A percentile compares a stretch with the other conserved stretches of the same genome.
Conservation (phyloP, 2,888 invertebrate species). For the Eupithecia vulgata region DNA sequence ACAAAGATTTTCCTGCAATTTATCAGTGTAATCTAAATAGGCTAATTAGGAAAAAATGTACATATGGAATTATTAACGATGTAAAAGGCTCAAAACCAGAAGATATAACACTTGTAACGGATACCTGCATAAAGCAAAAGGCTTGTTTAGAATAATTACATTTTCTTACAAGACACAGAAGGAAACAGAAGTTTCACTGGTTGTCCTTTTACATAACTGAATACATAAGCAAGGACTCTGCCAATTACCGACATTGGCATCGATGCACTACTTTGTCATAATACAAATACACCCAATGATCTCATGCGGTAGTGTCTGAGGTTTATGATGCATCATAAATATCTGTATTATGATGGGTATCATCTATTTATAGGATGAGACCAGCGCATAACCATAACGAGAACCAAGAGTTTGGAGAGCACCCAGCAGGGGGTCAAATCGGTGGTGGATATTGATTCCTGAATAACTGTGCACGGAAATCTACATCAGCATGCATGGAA, state of each 20-base stretch:
- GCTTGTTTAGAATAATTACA: constrained; percentile 17
- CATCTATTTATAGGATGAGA: background rate
- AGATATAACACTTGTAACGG: constrained; percentile 25
- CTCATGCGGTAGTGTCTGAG: constrained; percentile 32
- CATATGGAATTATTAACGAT: constrained; percentile 20
- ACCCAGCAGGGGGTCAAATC: background rate
- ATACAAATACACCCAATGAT: constrained; percentile 33
- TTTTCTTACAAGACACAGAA: constrained; percentile 33
- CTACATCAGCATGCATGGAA: too few relatives aligned
- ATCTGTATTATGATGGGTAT: background rate
- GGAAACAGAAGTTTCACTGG: constrained; percentile 49
- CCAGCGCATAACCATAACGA: background rate
- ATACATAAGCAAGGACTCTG: constrained; percentile 54
- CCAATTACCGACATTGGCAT: constrained; percentile 38
- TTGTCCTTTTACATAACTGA: constrained; percentile 57
- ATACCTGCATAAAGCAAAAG: constrained; percentile 19
- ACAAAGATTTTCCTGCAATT: background rate
- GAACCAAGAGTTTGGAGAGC: background rate
- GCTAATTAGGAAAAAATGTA: constrained; percentile 22
- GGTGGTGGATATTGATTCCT: background rate
- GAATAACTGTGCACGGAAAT: too few relatives aligned
- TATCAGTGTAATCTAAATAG: constrained; percentile 17
- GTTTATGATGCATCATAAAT: constrained; percentile 25
- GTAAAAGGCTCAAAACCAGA: constrained; percentile 38
- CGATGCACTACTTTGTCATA: constrained; percentile 36